Evolutionary conservation across 2,797 vertebrate genomes (phyloP).

Genomic region (Acrossocheilus wenchowensis): DNA sequence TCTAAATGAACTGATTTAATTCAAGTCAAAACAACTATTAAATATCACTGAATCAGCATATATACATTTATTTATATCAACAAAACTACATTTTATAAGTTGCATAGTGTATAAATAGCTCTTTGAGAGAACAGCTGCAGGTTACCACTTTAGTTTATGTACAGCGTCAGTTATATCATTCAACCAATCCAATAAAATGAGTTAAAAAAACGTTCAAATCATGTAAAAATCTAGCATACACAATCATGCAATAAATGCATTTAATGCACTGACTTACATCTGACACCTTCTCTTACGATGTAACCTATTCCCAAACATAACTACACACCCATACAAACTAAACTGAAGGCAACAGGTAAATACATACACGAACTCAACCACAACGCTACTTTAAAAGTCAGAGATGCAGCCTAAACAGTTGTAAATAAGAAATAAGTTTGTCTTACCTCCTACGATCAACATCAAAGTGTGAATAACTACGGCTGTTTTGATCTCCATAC

Average conservation of each 20-base stretch:
- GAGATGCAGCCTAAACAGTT: neutral
- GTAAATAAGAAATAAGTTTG: conserved; percentile 16
- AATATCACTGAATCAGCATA: neutral
- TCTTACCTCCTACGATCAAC: conserved; percentile 72
- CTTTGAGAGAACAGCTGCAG: neutral
- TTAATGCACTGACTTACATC: neutral
- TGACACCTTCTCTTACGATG: neutral
- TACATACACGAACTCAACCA: neutral
- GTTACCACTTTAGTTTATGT: neutral
- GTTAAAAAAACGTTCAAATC: neutral
- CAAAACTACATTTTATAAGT: neutral
- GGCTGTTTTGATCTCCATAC: conserved; percentile 68
- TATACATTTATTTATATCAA: neutral
- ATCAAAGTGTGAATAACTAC: conserved; percentile 64
- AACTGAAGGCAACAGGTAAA: conserved; percentile 7
- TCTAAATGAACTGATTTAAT: neutral
- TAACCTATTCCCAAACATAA: neutral
- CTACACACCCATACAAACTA: neutral
- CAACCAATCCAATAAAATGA: neutral
- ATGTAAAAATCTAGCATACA: neutral
- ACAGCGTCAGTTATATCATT: neutral
- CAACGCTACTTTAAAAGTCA: neutral
- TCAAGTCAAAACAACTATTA: neutral
- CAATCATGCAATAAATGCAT: neutral
- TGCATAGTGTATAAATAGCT: neutral